Evolutionary conservation across 2,888 invertebrate genomes (phyloP).

Genomic region (Priocnemis perturbator): DNA sequence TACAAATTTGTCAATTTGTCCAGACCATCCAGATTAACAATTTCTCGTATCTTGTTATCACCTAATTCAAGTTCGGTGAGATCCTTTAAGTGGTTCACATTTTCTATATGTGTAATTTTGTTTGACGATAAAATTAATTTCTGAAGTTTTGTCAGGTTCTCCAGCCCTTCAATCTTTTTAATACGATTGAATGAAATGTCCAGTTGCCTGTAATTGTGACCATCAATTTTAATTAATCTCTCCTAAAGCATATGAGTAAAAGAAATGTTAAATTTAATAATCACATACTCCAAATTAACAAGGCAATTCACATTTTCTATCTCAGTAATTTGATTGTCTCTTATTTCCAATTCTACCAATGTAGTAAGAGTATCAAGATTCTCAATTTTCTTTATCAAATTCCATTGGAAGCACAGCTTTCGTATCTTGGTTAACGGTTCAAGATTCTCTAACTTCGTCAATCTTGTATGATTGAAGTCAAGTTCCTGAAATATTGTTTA

Average conservation of each 20-base stretch:
- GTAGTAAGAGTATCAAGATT: conserved; percentile 86
- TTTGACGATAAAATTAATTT: conserved; percentile 94
- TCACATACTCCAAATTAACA: conserved; percentile 90
- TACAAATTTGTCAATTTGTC: conserved; percentile 86
- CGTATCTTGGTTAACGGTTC: conserved; percentile 86
- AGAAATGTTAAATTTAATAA: conserved; percentile 19
- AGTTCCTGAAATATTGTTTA: conserved; percentile 77
- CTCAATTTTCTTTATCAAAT: conserved; percentile 95
- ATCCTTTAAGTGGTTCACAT: conserved; percentile 86
- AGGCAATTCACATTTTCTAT: conserved; percentile 93
- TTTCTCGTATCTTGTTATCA: conserved; percentile 93
- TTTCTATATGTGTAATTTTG: conserved; percentile 90
- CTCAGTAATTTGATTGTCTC: conserved; percentile 96
- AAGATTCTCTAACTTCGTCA: conserved; percentile 89
- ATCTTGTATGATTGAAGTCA: conserved; percentile 93
- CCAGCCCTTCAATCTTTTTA: conserved; percentile 89
- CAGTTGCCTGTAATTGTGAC: conserved; percentile 82
- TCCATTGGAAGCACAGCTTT: conserved; percentile 93
- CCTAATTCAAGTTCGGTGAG: conserved; percentile 94
- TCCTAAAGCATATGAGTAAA: conserved; percentile 4
- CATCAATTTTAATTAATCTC: neutral
- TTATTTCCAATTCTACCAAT: conserved; percentile 92
- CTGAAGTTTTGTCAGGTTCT: conserved; percentile 84
- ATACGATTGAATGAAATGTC: conserved; percentile 98
- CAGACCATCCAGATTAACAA: conserved; percentile 90